Evolutionary conservation across 2,888 invertebrate species (phyloP), one percentile per base, ranked within the genome.

Genomic region (Itoplectis maculator): DNA sequence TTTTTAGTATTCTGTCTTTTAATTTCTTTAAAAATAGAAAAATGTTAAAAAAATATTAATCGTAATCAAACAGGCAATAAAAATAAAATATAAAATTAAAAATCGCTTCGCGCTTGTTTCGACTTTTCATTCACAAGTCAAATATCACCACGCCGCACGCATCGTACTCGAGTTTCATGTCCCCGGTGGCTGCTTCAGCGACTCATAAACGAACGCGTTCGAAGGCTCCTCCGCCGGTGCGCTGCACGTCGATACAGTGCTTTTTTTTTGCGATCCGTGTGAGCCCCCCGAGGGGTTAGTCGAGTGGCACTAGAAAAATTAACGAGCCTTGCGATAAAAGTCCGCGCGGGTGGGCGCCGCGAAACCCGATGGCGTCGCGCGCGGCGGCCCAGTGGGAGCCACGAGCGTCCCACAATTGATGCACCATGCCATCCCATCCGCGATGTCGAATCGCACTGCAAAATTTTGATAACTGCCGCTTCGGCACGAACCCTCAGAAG

Each of bases 251-350:
- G 70, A 59, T 42, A 72, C 42, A 59, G 56, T 75, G n/a, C n/a
- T 65, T 49, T 56, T 35, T 35, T 61, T 56, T 66, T 42, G 49
- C 66, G 49, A 82, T 82, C 80, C 59, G 29, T 35, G 70, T 37
- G 56, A 75, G 37, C 29, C 20, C 61, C 79, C 42, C 23, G 20
- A 77, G 79, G 76, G 77, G 45, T 77, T 73, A 54, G 49, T 68
- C 79, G 69, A 74, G 84, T 79, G 77, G 35, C 80, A 72, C 81
- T 84, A 66, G 80, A 84, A 76, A 81, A 84, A 85, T 84, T 84
- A 85, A 84, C 84, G 85, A 82, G 81, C 70, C 66, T 65, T 72
- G 65, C 74, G 78, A 78, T 82, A 85, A 84, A 85, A 85, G 70
- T 70, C 66, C 15, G 51, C 23, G 35, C 37, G 18, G 47, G 61